Evolutionary conservation across 2,113 vertebrate genomes (phyloP), one percentile per base, ranked within the genome.

Genomic region (Zosterops lateralis): DNA sequence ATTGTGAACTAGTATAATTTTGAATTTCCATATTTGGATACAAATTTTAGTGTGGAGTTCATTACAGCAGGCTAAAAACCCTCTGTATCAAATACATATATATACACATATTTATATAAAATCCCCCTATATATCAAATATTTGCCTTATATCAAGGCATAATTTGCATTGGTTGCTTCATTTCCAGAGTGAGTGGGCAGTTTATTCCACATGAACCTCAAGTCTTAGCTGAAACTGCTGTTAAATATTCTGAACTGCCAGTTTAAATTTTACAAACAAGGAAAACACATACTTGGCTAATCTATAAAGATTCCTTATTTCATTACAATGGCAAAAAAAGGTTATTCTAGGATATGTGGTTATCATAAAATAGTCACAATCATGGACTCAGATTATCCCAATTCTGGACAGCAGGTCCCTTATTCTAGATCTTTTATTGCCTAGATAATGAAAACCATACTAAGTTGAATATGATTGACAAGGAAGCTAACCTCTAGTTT

Each of bases 281-380:
- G 16, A 92, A 96, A 95, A 72, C 61, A 54, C 26, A 64, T 82
- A 79, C 65, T 76, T 93, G 71, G 38, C 25, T 89, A 24, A 48
- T 28, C 9, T 85, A 89, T 84, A 97, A 96, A 84, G 76, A 57
- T 68, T 91, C 68, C n/a, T 92, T 87, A 77, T 91, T 95, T 90
- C 80, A 80, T 85, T 97, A 86, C 81, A 95, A 93, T 87, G 36
- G 54, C 47, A 94, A 92, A 96, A 68, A 81, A 81, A 92, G 84
- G 71, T 95, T 95, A 89, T 96, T 97, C 70, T 87, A 95, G 96
- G 92, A 81, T 96, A 94, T 87, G 87, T 79, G 73, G 82, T 95
- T 95, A 58, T 95, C 61, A 83, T 93, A 94, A 97, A 97, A 89
- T 81, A 94, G 76, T 94, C 74, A 87, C 42, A 78, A 17, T n/a